Evolutionary conservation across 30 jellyfish, hydroid and myxozoan species (phyloP), one percentile per base, ranked within the genome.

Genomic region (Sanderia malayensis): DNA sequence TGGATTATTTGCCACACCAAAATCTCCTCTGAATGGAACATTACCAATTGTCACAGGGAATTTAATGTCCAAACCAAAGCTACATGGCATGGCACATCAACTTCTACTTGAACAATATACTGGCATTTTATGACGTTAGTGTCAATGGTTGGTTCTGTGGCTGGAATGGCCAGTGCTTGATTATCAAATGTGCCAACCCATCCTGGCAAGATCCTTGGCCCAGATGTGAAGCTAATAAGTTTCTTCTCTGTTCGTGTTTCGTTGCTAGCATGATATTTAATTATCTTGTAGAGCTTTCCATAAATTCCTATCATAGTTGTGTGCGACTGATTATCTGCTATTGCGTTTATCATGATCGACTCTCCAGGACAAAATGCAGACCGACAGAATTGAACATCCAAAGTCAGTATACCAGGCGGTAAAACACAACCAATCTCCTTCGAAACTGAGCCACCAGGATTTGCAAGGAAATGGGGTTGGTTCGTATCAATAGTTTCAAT

Each of bases 31-130:
- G n/a, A n/a, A n/a, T 37, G 86, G 86, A 20, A 74, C 81, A 4
- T 82, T 74, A 15, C 86, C 86, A 7, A 74, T 27, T 31, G 32
- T 27, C 33, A 74, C 19, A 4, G 86, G 86, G 24, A 74, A 15
- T 25, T 74, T 74, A 18, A 74, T 29, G 15, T 30, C 34, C 23
- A 61, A 60, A 59, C 58, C 86, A 26, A 57, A 21, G 4, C 86
- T 67, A 79, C 86, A 74, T 33, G 86, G 81, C n/a, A n/a, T n/a
- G 86, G 81, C 45, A 52, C 86, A 30, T 74, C 86, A 4, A 74
- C 81, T 41, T 74, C 67, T 20, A 74, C 41, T 23, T 8, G 22
- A 4, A 74, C 33, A 33, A 53, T 25, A 57, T 74, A 74, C 65
- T 23, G 29, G n/a, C 55, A 63, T 2, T 31, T 74, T 66, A 74